A percentile compares a stretch with the other conserved stretches of the same genome.
phyloP scores from a whole-genome alignment of 1,140 invertebrate genomes.

The Acromyrmex charruanus region DNA sequence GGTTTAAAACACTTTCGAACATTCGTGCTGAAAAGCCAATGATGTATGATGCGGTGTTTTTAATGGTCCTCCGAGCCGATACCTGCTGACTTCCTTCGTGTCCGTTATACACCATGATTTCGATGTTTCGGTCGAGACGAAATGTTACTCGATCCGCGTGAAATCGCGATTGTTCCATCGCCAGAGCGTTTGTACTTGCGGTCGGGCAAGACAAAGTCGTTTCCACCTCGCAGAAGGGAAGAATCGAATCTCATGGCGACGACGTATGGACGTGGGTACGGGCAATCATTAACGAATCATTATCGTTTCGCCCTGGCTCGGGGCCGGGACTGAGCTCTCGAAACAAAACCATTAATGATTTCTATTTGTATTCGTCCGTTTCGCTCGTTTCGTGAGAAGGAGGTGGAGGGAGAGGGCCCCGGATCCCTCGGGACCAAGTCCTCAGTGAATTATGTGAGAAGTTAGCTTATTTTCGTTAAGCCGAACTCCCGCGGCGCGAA shows the following conservation, averaged over 20 bases:
- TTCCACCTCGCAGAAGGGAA: constrained; percentile 39
- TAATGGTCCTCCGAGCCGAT: constrained; percentile 13
- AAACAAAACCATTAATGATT: constrained; percentile 87
- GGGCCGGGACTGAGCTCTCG: constrained; percentile 69
- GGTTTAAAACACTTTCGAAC: constrained; percentile 38
- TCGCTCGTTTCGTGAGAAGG: constrained; percentile 67
- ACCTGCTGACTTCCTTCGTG: constrained; percentile 53
- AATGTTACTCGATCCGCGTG: constrained; percentile 72
- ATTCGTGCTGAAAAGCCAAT: constrained; percentile 52
- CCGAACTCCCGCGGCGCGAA: constrained; percentile 85
- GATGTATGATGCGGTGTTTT: constrained; percentile 55
- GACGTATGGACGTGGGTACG: constrained; percentile 2
- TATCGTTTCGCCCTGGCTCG: constrained; percentile 72
- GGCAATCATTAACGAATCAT: constrained; percentile 85
- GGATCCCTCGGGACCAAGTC: constrained; percentile 74
- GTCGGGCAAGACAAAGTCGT: constrained; percentile 54
- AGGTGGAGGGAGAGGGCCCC: constrained; percentile 22
- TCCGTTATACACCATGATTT: constrained; percentile 18
- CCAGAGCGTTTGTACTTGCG: constrained; percentile 10
- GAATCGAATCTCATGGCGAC: constrained; percentile 49
- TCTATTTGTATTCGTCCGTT: constrained; percentile 84
- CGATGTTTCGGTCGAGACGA: constrained; percentile 64
- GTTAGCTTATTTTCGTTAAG: constrained; percentile 85
- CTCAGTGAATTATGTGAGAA: constrained; percentile 86
- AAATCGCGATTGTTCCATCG: constrained; percentile 77